A percentile compares a stretch with the other conserved stretches of the same genome.
Evolutionary conservation across 2,888 invertebrate species (phyloP).

Genomic region (Abrostola triplasia): DNA sequence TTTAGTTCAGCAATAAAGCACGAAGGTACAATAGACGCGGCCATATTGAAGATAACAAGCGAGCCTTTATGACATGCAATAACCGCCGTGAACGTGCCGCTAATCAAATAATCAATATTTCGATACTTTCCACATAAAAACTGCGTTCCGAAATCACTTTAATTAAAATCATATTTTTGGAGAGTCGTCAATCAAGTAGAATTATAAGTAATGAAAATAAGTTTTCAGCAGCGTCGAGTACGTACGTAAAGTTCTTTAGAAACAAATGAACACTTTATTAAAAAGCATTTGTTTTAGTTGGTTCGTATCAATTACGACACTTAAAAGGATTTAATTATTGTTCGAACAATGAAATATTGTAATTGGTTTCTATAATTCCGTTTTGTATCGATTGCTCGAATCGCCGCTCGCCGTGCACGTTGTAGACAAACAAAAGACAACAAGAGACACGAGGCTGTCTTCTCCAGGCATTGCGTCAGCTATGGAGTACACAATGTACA

Average conservation of each 20-base stretch:
- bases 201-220: background rate
- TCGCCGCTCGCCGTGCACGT: slow-evolving; percentile 30
- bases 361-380: slow-evolving; percentile 31
- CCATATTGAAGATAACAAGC: slow-evolving; percentile 12
- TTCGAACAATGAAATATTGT: slow-evolving; percentile 12
- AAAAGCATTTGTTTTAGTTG: background rate
- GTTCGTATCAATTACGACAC: slow-evolving; percentile 10
- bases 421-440: slow-evolving; percentile 35
- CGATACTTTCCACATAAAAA: background rate
- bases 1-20: slow-evolving; percentile 29
- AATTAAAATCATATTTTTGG: background rate
- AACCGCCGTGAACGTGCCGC: background rate
- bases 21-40: background rate
- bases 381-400: slow-evolving; percentile 19
- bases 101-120: slow-evolving; percentile 8
- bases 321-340: slow-evolving; percentile 11
- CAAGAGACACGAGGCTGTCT: slow-evolving; percentile 29
- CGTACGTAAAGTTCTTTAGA: slow-evolving; percentile 6
- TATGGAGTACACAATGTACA: background rate
- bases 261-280: slow-evolving; percentile 9
- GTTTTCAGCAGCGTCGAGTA: background rate
- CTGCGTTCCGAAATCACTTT: background rate
- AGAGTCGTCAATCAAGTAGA: background rate
- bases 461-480: background rate
- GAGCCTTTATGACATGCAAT: slow-evolving; percentile 18